Conservation (phyloP, 2,113 vertebrate genomes). For the Micromys minutus region DNA sequence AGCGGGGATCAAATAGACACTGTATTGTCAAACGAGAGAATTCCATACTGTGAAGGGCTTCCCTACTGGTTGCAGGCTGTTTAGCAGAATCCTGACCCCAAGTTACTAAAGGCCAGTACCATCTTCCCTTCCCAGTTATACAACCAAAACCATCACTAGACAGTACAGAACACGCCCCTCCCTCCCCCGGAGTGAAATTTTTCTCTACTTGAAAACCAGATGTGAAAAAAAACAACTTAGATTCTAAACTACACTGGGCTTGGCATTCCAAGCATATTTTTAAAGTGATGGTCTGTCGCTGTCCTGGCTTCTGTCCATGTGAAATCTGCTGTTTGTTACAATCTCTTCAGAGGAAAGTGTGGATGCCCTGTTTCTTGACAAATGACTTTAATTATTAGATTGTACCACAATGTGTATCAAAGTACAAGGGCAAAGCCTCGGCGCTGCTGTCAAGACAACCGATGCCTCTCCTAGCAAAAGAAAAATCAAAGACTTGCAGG, state of each 20-base stretch:
- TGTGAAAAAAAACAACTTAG: neutral
- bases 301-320: constrained; percentile 47
- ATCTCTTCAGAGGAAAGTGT: constrained; percentile 82
- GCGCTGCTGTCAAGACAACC: constrained; percentile 91
- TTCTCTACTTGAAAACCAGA: neutral
- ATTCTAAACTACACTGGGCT: constrained; percentile 33
- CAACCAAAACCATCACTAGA: constrained; percentile 12
- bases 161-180: neutral
- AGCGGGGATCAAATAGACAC: neutral
- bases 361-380: constrained; percentile 80
- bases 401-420: constrained; percentile 84
- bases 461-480: constrained; percentile 85
- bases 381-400: constrained; percentile 82
- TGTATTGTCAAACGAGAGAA: neutral
- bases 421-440: constrained; percentile 84
- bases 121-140: neutral
- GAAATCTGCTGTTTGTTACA: constrained; percentile 73
- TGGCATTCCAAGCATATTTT: constrained; percentile 54
- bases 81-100: neutral
- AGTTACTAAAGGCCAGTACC: neutral
- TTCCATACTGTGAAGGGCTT: neutral
- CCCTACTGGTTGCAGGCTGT: neutral
- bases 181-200: neutral
- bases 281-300: constrained; percentile 28
- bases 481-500: constrained; percentile 92